Evolutionary conservation across 2,888 invertebrate genomes (phyloP), one percentile per base, ranked within the genome.

Genomic region (Antitype chi): DNA sequence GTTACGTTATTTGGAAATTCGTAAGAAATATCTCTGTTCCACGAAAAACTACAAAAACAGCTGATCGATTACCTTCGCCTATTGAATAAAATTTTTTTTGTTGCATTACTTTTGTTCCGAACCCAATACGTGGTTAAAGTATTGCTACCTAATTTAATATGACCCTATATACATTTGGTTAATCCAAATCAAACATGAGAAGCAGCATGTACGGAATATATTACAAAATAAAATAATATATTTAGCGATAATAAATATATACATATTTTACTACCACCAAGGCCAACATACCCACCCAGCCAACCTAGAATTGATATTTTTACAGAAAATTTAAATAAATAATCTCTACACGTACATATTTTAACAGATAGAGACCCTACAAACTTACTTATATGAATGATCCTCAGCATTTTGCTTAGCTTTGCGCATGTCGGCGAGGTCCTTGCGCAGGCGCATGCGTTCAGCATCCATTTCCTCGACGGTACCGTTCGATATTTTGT

Each of bases 361-460:
- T 52, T 11, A 75, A 57, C n/a, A 47, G n/a, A 47, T 4, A 63
- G 13, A 55, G 11, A 28, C 25, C 66, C 63, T 67, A 80, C 38
- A 78, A 83, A 91, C 96, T 96, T 93, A 97, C 97, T 97, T 97
- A 88, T 95, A 93, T 68, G 97, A 94, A 87, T 97, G 97, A 64
- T 97, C 97, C 87, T 97, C 97, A 0, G 97, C 97, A 86, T 94
- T 96, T 83, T 97, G 97, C 86, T 97, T 97, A 72, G 97, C 97
- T 74, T 96, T 97, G 83, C 97, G 95, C 90, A 97, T 96, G 81
- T 97, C 97, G 8, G 97, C 95, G 7, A 97, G 92, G 85, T 97
- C 97, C 82, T 97, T 95, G 88, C 97, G 95, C 88, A 97, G 88
- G 57, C 97, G 97, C 88, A 97, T 81, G 47, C 96, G 94, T 87